Evolutionary conservation across 2,888 invertebrate species (phyloP).

Genomic region (Polydrusus tereticollis): DNA sequence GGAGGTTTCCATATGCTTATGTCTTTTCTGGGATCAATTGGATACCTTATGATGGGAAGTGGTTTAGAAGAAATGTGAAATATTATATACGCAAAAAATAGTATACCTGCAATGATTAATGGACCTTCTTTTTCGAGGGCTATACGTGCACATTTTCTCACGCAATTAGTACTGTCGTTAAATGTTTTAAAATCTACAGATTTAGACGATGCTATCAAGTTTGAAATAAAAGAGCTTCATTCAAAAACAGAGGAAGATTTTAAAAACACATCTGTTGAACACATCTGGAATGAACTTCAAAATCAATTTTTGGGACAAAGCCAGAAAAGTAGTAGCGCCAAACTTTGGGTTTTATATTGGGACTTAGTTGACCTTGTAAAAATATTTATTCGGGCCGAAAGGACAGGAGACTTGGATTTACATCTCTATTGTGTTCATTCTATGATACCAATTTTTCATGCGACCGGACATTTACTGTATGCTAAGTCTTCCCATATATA

Average conservation of each 20-base stretch:
- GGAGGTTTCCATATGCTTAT: conserved; percentile 58
- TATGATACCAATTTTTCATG: conserved; percentile 12
- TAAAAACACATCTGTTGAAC: neutral
- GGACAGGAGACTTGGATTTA: neutral
- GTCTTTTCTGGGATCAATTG: conserved; percentile 59
- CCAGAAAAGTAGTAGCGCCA: neutral
- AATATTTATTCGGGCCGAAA: conserved; percentile 17
- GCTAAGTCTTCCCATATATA: too few species aligned
- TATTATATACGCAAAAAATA: conserved; percentile 54
- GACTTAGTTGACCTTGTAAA: neutral
- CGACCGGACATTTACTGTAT: too few species aligned
- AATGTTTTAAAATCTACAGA: neutral
- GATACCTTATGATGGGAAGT: conserved; percentile 61
- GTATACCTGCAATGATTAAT: conserved; percentile 56
- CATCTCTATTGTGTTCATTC: conserved; percentile 3
- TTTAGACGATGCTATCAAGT: neutral
- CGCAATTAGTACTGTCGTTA: neutral
- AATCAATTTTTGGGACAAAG: neutral
- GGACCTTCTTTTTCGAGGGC: conserved; percentile 55
- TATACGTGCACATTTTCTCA: conserved; percentile 28
- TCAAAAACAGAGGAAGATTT: neutral
- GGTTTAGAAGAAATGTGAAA: conserved; percentile 55
- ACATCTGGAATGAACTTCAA: neutral
- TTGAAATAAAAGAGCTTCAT: neutral
- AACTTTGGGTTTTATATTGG: neutral